phyloP scores from a whole-genome alignment of 2,888 invertebrate genomes.

The Drosophila lacicola region DNA sequence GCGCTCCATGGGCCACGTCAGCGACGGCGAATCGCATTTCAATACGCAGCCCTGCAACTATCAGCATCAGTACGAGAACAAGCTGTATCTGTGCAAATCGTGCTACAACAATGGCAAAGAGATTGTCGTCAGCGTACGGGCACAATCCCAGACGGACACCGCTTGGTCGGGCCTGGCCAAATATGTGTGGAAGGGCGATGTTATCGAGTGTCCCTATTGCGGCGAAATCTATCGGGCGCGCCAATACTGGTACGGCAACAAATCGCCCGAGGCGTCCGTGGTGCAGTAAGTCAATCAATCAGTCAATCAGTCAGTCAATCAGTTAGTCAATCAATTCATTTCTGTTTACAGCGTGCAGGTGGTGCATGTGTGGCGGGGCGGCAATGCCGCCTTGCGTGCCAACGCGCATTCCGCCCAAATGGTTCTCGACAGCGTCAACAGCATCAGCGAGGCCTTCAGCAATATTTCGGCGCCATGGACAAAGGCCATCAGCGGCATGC shows the following conservation, averaged over 20 bases:
- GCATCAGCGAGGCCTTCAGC: conserved; percentile 88
- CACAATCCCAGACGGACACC: conserved; percentile 82
- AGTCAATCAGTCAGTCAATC: background rate
- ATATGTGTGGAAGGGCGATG: conserved; percentile 92
- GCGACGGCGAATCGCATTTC: conserved; percentile 87
- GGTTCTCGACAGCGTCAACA: conserved; percentile 88
- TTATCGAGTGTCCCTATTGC: conserved; percentile 90
- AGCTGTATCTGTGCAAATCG: conserved; percentile 88
- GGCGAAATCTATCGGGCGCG: conserved; percentile 88
- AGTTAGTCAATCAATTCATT: background rate
- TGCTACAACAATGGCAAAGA: conserved; percentile 87
- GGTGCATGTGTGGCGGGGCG: conserved; percentile 89
- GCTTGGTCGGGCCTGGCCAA: conserved; percentile 90
- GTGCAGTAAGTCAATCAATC: conserved; percentile 84
- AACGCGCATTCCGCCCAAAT: conserved; percentile 87
- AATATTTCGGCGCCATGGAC: conserved; percentile 90
- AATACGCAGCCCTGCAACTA: conserved; percentile 86
- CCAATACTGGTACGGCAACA: conserved; percentile 93
- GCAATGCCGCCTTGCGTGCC: conserved; percentile 86
- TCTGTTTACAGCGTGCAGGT: conserved; percentile 86
- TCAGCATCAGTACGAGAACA: conserved; percentile 91
- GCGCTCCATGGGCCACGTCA: conserved; percentile 89
- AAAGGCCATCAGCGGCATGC: conserved; percentile 88
- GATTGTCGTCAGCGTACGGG: conserved; percentile 77
- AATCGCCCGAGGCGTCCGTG: conserved; percentile 89